Evolutionary conservation across 1,140 invertebrate genomes (phyloP), one percentile per base, ranked within the genome.

Genomic region (Physella acuta): DNA sequence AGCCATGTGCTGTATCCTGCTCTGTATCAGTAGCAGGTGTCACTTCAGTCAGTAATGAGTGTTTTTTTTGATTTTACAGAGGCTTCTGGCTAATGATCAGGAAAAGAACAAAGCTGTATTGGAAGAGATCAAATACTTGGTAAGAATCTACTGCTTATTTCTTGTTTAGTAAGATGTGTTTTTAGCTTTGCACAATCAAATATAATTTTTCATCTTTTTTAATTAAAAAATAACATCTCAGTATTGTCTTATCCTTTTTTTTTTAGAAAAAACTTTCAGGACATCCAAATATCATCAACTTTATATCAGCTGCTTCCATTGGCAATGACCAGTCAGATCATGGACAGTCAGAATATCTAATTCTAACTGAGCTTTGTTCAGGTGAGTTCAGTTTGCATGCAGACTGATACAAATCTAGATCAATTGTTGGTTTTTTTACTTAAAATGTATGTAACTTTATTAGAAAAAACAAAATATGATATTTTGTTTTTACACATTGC

Each of bases 331-430:
- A 84, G 66, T 86, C 85, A 17, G 84, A 80, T 55, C 84, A 86
- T 77, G 86, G 87, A 36, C 82, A 84, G 58, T 67, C 79, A 17
- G 88, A 89, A 73, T 89, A 84, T 73, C 79, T 89, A 17, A 75
- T 89, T 3, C 77, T 89, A 0, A 88, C 86, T 58, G 88, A 89
- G 76, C 78, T 88, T 1, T 89, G 88, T 79, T 77, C 84, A 79
- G 87, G 87, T 87, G 11, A 30, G 51, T 63, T 49, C n/a, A 14
- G 44, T 8, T 37, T 30, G 24, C 34, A n/a, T n/a, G n/a, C n/a
- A n/a, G n/a, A n/a, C n/a, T n/a, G n/a, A n/a, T n/a, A n/a, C n/a
- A n/a, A n/a, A n/a, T n/a, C n/a, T n/a, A n/a, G n/a, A n/a, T n/a
- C n/a, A n/a, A n/a, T n/a, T n/a, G n/a, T n/a, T n/a, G n/a, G n/a